Evolutionary conservation across 1,140 invertebrate genomes (phyloP), one percentile per base, ranked within the genome.

Genomic region (Oryzaephilus surinamensis): DNA sequence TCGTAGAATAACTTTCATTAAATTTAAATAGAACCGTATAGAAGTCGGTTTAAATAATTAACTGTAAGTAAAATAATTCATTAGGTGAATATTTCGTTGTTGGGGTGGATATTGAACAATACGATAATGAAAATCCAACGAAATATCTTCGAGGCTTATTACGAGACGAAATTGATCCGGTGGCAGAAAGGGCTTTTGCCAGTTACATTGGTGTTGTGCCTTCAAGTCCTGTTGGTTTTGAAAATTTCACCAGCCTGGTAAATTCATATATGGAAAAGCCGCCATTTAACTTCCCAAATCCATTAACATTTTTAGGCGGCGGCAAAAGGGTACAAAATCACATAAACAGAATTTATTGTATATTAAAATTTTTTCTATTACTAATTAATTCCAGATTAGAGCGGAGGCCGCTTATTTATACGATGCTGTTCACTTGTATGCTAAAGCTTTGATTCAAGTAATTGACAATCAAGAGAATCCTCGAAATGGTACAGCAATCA

Each of bases 361-460:
- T n/a, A n/a, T 21, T 21, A 21, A 1, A 6, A 6, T 21, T 21
- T 6, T 21, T 21, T 6, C 6, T 21, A 10, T 21, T 10, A 11
- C 23, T 4, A n/a, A 1, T n/a, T n/a, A n/a, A n/a, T 63, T 62
- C 19, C 59, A 90, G 85, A 85, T 88, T 49, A 74, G 79, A 41
- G 80, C 84, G 6, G 86, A 91, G 60, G 88, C 87, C 10, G 86
- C 87, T 4, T 92, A 89, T 70, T 69, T 93, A n/a, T 91, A 91
- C 58, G 88, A 93, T 58, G 84, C 88, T 2, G 82, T 92, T 29
- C 79, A 83, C 64, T 69, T 92, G 17, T 93, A 93, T 57, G 82
- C 82, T 7, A 67, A 72, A 41, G 84, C 84, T 4, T 59, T 91
- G 38, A 63, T 83, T 1, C 68, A 74, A 26, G 76, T 78, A 2